phyloP scores from a whole-genome alignment of 2,797 vertebrate genomes.

The Eulemur albifrons region DNA sequence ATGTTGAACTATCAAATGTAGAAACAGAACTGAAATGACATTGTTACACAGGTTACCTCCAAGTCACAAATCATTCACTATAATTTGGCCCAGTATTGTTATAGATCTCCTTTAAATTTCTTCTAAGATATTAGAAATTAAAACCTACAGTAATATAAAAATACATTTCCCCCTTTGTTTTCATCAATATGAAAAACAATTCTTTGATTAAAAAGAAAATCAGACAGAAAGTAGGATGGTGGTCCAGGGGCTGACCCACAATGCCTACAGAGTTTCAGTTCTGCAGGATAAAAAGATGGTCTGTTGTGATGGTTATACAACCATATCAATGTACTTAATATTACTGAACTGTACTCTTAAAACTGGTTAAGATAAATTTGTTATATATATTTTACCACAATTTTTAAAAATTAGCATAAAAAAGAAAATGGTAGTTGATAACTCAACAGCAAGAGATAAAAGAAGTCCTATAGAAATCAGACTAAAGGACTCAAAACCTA shows the following conservation, averaged over 20 bases:
- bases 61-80: not conserved
- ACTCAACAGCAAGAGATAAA: not conserved
- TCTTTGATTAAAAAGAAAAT: not conserved
- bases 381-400: too few species aligned
- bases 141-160: slow-evolving; percentile 1
- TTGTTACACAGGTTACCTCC: not conserved
- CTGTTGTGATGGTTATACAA: not conserved
- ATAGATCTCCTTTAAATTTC: not conserved
- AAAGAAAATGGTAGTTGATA: not conserved
- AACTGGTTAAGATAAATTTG: too few species aligned
- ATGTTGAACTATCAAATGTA: slow-evolving; percentile 13
- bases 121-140: slow-evolving; percentile 4
- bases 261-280: not conserved
- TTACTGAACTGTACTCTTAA: too few species aligned
- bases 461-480: not conserved
- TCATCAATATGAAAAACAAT: not conserved
- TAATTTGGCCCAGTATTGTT: not conserved
- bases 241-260: too few species aligned
- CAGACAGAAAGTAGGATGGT: not conserved
- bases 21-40: not conserved
- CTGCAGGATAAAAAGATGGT: not conserved
- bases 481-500: not conserved
- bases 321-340: not conserved
- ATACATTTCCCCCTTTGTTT: not conserved
- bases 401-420: too few species aligned